Base-by-base conservation (phyloP, 2,113 vertebrate species). In the Centropus bengalensis region DNA sequence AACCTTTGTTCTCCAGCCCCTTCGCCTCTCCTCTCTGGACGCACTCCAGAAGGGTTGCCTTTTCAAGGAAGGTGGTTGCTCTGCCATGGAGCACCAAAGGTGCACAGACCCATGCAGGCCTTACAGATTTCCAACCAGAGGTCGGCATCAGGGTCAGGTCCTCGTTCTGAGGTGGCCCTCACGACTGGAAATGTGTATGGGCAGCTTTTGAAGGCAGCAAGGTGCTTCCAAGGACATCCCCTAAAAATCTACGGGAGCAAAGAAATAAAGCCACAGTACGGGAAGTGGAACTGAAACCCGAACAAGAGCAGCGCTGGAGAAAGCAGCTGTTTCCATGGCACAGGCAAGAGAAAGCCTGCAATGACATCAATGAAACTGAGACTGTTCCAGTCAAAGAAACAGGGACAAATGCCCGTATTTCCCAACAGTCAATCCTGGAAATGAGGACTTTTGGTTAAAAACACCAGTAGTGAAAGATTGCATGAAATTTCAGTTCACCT, bases 91-190 rank as follows among this genome's bases (percentile, higher is more conserved):
- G 33, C 45, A 56, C 36, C n/a, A 5, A 28, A 74, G 32, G 40
- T 32, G 36, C 42, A 17, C 0, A 14, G 19, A 42, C 11, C 24
- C 2, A 0, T 1, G 28, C 2, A 26, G 24, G 27, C 0, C 0
- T 32, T 32, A 45, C 3, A 15, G 38, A 14, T 7, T 40, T 82
- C 18, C 49, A 55, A 12, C 8, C 26, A 20, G 51, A 20, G 33
- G 23, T 10, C 5, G 2, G 27, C 2, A 3, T 21, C 12, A 9
- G 84, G 27, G 33, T 55, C 1, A 0, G 36, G n/a, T 14, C 45
- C 40, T 74, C 8, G 15, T 27, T 27, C 76, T 51, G 21, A 74
- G 21, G 8, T 6, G 12, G 14, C 22, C 32, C 14, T 51, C 45
- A 8, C 0, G 0, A 26, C 36, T 40, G 18, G 23, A 28, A 76